Base-by-base conservation (phyloP, 2,113 vertebrate genomes). In the Platycercus adscitus region DNA sequence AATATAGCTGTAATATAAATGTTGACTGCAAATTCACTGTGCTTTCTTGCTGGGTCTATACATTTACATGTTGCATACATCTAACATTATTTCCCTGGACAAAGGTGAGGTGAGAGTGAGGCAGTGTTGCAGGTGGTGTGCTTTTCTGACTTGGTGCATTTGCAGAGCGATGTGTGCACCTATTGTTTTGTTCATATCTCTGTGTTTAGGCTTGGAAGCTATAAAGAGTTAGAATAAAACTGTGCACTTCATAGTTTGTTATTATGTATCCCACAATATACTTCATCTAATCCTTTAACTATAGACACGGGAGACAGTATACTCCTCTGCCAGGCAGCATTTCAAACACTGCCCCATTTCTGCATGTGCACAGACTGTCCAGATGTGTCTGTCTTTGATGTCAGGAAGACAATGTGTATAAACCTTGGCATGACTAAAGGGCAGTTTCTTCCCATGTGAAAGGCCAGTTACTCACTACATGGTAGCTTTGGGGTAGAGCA, bases 351-450 rank as follows among this genome's bases (percentile, higher is more conserved):
- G 21, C n/a, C 53, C 21, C 17, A 5, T 28, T 68, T 69, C 46
- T 66, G 11, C 20, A 0, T 3, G 3, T 4, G 4, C 19, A 41
- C 4, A 14, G 1, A 0, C 56, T 50, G 49, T 21, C 25, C 0
- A 3, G 13, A 9, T 8, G 23, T 1, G 2, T 46, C 44, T 17
- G 17, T 24, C 55, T 53, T 24, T 25, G 24, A 11, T 1, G 6
- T 11, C 23, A 33, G 18, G 35, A n/a, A 29, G 29, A 43, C 41
- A 52, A 21, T 1, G 0, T 6, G 6, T 6, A 7, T 7, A 71
- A 25, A 7, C 43, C 23, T 21, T 3, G 17, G 11, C 11, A 33
- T 0, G 1, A 26, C 11, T 13, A 11, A n/a, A 39, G n/a, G 50
- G 4, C 12, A 4, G 0, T 47, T 81, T 53, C 19, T 39, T 82